A percentile compares a stretch with the other conserved stretches of the same genome.
Evolutionary conservation across 92 coral and sea anemone species (phyloP).

Genomic region (Siderastrea radians): DNA sequence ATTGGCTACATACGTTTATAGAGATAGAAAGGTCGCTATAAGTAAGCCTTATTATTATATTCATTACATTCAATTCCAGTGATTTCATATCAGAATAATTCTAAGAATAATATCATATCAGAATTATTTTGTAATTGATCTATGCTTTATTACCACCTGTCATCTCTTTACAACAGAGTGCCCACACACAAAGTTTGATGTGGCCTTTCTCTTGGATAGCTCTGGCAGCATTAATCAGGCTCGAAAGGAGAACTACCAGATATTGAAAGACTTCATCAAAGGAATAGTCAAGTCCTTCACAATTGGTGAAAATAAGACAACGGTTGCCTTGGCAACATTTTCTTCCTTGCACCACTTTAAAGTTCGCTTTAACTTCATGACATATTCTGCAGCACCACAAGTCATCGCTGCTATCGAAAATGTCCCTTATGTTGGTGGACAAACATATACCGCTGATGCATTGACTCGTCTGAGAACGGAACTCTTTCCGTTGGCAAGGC

Average conservation of each 20-base stretch:
- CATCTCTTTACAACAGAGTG: conserved; percentile 6
- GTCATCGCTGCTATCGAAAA: conserved; percentile 20
- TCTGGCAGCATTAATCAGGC: conserved; percentile 43
- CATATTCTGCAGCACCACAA: background rate
- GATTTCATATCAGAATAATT: too few relatives aligned
- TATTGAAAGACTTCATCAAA: conserved; percentile 38
- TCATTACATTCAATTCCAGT: too few relatives aligned
- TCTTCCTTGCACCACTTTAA: background rate
- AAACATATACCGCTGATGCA: conserved; percentile 30
- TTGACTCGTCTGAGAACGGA: background rate
- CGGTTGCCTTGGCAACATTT: conserved; percentile 33
- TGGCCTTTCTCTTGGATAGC: conserved; percentile 47
- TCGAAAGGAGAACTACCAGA: conserved; percentile 23
- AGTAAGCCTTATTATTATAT: too few relatives aligned
- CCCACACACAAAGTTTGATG: conserved; percentile 10
- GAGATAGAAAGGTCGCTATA: too few relatives aligned
- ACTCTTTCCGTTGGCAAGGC: conserved; percentile 1
- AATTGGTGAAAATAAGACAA: conserved; percentile 22
- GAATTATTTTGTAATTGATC: too few relatives aligned
- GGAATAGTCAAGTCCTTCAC: conserved; percentile 23
- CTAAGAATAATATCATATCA: too few relatives aligned
- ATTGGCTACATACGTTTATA: too few relatives aligned
- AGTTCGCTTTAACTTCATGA: conserved; percentile 19
- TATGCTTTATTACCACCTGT: too few relatives aligned
- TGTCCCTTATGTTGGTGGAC: background rate